phyloP scores from a whole-genome alignment of 1,140 invertebrate genomes.

The Drosophila sp. region DNA sequence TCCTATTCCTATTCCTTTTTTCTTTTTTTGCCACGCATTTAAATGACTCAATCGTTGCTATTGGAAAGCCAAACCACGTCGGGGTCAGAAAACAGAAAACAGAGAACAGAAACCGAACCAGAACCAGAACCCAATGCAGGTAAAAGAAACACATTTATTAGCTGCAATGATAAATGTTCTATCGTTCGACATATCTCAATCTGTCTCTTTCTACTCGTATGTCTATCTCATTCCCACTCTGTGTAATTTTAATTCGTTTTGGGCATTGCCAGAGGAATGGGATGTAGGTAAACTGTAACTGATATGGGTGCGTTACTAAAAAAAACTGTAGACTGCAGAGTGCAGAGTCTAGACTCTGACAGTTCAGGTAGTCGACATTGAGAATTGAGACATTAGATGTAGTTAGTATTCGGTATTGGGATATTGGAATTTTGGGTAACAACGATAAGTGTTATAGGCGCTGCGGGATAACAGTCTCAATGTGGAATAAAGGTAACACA shows the following conservation, averaged over 20 bases:
- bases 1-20: constrained; percentile 7
- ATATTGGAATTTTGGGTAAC: constrained; percentile 3
- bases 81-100: constrained; percentile 22
- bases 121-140: constrained; percentile 45
- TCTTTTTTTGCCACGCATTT: constrained; percentile 58
- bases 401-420: constrained; percentile 32
- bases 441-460: constrained; percentile 50
- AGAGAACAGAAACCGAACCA: constrained; percentile 2
- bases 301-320: constrained; percentile 71
- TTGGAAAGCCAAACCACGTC: constrained; percentile 51
- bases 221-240: constrained; percentile 2
- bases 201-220: constrained; percentile 5
- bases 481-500: constrained; percentile 36
- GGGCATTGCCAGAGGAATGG: constrained; percentile 48
- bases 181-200: constrained; percentile 42
- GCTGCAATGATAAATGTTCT: constrained; percentile 80
- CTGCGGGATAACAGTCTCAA: constrained; percentile 41
- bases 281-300: constrained; percentile 51
- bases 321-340: neutral
- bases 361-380: constrained; percentile 34
- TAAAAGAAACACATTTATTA: constrained; percentile 80
- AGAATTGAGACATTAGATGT: constrained; percentile 57
- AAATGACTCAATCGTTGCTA: constrained; percentile 73
- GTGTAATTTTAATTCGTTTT: constrained; percentile 82
- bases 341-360: constrained; percentile 15